phyloP scores from a whole-genome alignment of 2,888 invertebrate genomes.

The Falcaria lacertinaria region DNA sequence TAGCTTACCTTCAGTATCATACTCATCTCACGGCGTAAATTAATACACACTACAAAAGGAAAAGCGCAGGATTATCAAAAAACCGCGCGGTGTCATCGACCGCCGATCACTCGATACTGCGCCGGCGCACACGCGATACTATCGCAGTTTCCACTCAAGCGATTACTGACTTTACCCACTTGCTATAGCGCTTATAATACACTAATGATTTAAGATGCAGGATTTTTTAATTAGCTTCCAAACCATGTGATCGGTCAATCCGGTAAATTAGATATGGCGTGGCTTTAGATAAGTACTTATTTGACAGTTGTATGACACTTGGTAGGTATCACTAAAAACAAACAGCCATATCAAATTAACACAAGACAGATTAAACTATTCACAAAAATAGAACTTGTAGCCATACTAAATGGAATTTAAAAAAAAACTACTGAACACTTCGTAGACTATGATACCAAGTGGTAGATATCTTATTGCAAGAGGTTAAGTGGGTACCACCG shows the following conservation, averaged over 20 bases:
- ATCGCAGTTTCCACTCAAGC: slow-evolving; percentile 10
- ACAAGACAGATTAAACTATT: too few species aligned
- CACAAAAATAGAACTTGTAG: too few species aligned
- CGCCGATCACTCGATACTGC: slow-evolving; percentile 57
- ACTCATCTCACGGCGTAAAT: slow-evolving; percentile 61
- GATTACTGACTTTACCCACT: neutral
- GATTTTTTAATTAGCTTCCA: neutral
- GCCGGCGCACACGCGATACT: slow-evolving; percentile 25
- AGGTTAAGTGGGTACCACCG: too few species aligned
- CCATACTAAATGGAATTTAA: too few species aligned
- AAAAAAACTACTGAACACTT: too few species aligned
- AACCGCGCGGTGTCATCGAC: slow-evolving; percentile 65
- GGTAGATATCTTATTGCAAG: too few species aligned
- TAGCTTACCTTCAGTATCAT: slow-evolving; percentile 24
- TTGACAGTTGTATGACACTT: too few species aligned
- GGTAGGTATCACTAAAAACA: too few species aligned
- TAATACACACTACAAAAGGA: slow-evolving; percentile 42
- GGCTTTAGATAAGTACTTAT: neutral
- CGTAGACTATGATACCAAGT: too few species aligned
- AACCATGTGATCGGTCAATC: slow-evolving; percentile 5
- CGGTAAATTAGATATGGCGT: neutral
- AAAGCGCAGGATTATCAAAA: slow-evolving; percentile 55
- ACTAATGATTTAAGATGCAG: neutral
- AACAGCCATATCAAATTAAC: too few species aligned
- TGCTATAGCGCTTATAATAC: neutral